Percentiles rank a stretch among this genome's conserved stretches.
Evolutionary conservation across 2,888 invertebrate species (phyloP).

Genomic region (Limnephilus rhombicus): DNA sequence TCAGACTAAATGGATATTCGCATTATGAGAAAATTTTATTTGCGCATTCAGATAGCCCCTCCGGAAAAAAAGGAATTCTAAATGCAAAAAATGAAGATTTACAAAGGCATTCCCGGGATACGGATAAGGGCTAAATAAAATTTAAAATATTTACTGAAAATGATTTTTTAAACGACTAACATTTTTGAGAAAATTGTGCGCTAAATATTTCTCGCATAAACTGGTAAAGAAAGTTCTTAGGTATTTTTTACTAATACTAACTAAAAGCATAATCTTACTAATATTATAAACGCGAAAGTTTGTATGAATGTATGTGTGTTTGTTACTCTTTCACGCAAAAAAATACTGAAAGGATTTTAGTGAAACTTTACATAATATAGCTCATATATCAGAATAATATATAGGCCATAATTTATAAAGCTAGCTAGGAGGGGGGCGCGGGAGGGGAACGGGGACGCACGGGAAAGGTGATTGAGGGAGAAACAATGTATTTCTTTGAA

Average conservation of each 20-base stretch:
- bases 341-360: no score
- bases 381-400: no score
- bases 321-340: no score
- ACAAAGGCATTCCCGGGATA: neutral
- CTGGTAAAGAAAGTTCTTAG: neutral
- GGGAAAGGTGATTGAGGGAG: no score
- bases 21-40: neutral
- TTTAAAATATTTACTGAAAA: constrained; percentile 4
- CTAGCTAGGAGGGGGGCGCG: no score
- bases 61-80: neutral
- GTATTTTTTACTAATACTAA: neutral
- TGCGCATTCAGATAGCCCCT: neutral
- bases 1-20: neutral
- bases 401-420: no score
- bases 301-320: no score
- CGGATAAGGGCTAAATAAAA: neutral
- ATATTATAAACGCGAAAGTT: no score
- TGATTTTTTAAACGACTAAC: neutral
- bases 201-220: neutral
- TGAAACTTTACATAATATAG: no score
- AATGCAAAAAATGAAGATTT: neutral
- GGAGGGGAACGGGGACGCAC: no score
- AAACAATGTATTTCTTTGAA: no score
- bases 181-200: neutral
- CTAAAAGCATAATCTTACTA: neutral